phyloP scores from a whole-genome alignment of 2,797 vertebrate genomes.

The Sorex maritimensis region DNA sequence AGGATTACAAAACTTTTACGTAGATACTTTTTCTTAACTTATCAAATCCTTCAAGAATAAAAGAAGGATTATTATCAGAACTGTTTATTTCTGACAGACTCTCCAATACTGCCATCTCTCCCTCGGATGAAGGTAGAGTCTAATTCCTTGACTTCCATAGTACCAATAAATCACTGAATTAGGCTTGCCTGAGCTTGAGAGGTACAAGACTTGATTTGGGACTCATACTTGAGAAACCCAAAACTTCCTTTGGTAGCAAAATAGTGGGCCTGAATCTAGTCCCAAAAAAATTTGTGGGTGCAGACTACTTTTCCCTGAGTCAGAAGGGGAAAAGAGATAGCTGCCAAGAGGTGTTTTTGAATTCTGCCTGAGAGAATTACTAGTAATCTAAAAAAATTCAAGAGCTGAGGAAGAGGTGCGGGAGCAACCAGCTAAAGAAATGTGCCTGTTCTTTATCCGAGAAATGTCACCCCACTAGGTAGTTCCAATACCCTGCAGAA shows the following conservation, averaged over 20 bases:
- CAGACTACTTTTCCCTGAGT: background rate
- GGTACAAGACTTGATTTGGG: background rate
- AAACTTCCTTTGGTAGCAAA: background rate
- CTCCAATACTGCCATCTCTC: background rate
- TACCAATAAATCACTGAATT: background rate
- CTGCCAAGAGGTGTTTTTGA: constrained; percentile 7
- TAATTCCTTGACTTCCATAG: background rate
- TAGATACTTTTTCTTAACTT: no score
- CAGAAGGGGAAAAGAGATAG: background rate
- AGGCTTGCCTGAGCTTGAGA: background rate
- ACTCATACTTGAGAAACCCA: background rate
- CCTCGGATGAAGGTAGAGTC: no score
- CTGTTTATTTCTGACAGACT: background rate
- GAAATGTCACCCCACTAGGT: background rate
- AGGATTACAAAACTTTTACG: no score
- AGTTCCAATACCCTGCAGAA: background rate
- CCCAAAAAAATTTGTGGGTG: background rate
- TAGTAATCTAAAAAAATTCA: background rate
- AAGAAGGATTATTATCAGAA: no score
- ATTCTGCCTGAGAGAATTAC: background rate
- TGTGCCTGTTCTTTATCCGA: background rate
- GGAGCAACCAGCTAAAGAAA: background rate
- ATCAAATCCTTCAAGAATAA: no score
- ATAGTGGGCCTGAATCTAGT: background rate
- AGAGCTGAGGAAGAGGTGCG: background rate